A percentile compares a stretch with the other conserved stretches of the same genome.
Evolutionary conservation across 1,140 invertebrate species (phyloP).

Genomic region (Diuraphis noxia): DNA sequence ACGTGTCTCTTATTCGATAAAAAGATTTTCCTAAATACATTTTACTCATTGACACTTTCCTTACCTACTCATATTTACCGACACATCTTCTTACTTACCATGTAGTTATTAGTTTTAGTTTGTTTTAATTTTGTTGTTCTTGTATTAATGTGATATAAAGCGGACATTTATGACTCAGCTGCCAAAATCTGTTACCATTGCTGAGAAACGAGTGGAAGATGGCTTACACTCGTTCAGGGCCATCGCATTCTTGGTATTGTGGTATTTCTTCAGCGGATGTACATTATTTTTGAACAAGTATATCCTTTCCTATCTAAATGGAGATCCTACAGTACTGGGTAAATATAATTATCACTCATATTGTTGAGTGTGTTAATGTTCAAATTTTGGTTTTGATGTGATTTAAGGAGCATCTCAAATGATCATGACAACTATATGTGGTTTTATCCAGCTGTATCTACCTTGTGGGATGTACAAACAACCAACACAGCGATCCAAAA

Average conservation of each 20-base stretch:
- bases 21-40: neutral
- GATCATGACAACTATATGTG: slow-evolving; percentile 76
- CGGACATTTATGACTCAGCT: slow-evolving; percentile 26
- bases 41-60: neutral
- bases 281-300: slow-evolving; percentile 85
- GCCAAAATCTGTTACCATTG: neutral
- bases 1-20: neutral
- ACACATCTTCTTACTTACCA: neutral
- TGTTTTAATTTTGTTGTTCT: neutral
- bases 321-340: slow-evolving; percentile 81
- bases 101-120: neutral
- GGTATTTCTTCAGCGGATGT: slow-evolving; percentile 79
- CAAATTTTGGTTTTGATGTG: neutral
- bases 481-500: slow-evolving; percentile 65
- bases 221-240: slow-evolving; percentile 70
- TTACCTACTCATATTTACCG: neutral
- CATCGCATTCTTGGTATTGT: slow-evolving; percentile 71
- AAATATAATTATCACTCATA: slow-evolving; percentile 57
- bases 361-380: neutral
- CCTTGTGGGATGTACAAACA: slow-evolving; percentile 73
- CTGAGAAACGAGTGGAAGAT: slow-evolving; percentile 43
- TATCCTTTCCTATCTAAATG: slow-evolving; percentile 75
- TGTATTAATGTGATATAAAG: neutral
- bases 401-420: slow-evolving; percentile 72
- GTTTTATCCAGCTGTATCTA: slow-evolving; percentile 77